Evolutionary conservation across 1,140 invertebrate genomes (phyloP).

Genomic region (Eriocheir sinensis): DNA sequence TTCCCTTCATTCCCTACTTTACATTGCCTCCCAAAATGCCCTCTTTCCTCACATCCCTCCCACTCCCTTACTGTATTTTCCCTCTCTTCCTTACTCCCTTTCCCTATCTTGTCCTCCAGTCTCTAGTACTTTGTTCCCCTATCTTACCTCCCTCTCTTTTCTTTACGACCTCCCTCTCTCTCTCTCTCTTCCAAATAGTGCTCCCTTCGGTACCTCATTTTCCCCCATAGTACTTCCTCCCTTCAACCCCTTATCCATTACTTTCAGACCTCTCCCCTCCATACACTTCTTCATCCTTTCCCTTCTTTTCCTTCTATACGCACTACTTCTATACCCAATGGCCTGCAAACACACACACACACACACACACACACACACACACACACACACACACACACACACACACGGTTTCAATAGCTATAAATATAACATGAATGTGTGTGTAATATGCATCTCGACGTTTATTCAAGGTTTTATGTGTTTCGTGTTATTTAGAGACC

Average conservation of each 20-base stretch:
- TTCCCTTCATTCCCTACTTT: too few relatives aligned
- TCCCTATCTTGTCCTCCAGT: background rate
- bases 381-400: background rate
- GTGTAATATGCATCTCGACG: background rate
- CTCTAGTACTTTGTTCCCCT: background rate
- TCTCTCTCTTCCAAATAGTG: too few relatives aligned
- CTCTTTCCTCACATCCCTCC: constrained; percentile 7
- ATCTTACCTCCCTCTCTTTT: background rate
- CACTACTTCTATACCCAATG: background rate
- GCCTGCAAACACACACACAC: background rate
- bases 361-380: background rate
- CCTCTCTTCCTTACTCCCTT: background rate
- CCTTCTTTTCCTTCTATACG: background rate
- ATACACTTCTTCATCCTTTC: background rate
- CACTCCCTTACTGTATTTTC: too few relatives aligned
- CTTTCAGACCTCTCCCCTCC: background rate
- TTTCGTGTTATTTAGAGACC: too few relatives aligned
- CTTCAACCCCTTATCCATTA: background rate
- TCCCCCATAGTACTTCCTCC: background rate
- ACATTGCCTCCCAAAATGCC: background rate
- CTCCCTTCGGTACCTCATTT: background rate
- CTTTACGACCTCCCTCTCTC: background rate
- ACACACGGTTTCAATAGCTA: too few relatives aligned
- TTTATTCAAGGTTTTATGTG: too few relatives aligned
- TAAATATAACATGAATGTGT: background rate